phyloP scores from a whole-genome alignment of 2,888 invertebrate genomes.

The Smittia aterrima region DNA sequence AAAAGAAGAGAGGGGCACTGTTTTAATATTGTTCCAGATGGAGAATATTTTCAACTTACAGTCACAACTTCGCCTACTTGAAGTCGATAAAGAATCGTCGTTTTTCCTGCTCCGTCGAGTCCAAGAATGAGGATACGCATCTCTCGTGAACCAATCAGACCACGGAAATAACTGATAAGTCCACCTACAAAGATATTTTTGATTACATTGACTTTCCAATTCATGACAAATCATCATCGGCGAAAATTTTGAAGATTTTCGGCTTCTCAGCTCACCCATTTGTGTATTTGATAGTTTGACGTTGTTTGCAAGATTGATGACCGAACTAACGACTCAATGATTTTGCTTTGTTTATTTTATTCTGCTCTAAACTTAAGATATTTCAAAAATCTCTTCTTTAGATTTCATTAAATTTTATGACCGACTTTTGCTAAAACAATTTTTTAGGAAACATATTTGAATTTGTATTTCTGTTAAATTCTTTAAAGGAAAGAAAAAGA shows the following conservation, averaged over 20 bases:
- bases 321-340: too few species aligned
- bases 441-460: too few species aligned
- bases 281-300: not conserved
- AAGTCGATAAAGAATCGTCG: conserved; percentile 94
- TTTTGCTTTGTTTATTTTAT: too few species aligned
- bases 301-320: not conserved
- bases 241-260: not conserved
- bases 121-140: conserved; percentile 98
- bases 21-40: not conserved
- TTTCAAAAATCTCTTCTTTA: too few species aligned
- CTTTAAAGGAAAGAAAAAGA: not conserved
- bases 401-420: too few species aligned
- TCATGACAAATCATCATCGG: conserved; percentile 26
- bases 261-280: not conserved
- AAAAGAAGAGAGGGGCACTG: not conserved
- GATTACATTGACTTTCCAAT: not conserved
- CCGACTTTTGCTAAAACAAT: too few species aligned
- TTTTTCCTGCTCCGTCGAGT: conserved; percentile 98
- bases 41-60: conserved; percentile 6
- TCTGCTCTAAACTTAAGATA: too few species aligned
- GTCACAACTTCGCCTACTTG: conserved; percentile 99
- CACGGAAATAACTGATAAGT: conserved; percentile 93
- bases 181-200: conserved; percentile 65
- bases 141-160: conserved; percentile 92
- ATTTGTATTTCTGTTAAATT: not conserved